Evolutionary conservation across 1,140 invertebrate genomes (phyloP).

Genomic region (Zeugodacus cucurbitae): DNA sequence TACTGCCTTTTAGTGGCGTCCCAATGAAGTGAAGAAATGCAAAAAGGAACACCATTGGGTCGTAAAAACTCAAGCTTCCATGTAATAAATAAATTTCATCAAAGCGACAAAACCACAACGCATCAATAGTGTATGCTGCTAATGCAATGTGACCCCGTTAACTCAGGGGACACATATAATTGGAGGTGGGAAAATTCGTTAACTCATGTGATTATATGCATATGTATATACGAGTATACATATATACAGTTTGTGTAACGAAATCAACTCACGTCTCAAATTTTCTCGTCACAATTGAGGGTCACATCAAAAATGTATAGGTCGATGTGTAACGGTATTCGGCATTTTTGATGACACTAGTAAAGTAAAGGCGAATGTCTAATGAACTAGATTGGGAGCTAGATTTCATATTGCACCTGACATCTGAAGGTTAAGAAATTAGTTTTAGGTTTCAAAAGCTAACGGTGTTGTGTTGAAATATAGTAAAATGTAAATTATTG

Average conservation of each 20-base stretch:
- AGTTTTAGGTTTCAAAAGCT: not conserved
- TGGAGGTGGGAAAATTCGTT: not conserved
- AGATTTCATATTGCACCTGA: no score
- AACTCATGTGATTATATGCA: not conserved
- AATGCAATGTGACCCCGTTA: not conserved
- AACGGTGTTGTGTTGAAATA: not conserved
- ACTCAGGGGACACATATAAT: constrained; percentile 29
- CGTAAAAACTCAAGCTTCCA: constrained; percentile 58
- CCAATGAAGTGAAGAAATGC: constrained; percentile 38
- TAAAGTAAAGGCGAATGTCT: no score
- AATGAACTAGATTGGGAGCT: no score
- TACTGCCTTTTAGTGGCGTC: constrained; percentile 46
- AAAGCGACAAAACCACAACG: constrained; percentile 46
- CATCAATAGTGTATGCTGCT: not conserved
- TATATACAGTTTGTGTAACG: constrained; percentile 56
- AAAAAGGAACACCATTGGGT: constrained; percentile 46
- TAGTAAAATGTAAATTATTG: no score
- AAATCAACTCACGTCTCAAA: constrained; percentile 62
- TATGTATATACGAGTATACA: not conserved
- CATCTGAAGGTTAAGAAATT: not conserved
- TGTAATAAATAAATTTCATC: constrained; percentile 57
- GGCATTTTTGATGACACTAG: no score
- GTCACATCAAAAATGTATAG: not conserved
- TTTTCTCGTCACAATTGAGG: not conserved
- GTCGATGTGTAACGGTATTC: no score